Base-by-base conservation (phyloP, 2,888 invertebrate genomes). In the Pyrrhosoma nymphula region DNA sequence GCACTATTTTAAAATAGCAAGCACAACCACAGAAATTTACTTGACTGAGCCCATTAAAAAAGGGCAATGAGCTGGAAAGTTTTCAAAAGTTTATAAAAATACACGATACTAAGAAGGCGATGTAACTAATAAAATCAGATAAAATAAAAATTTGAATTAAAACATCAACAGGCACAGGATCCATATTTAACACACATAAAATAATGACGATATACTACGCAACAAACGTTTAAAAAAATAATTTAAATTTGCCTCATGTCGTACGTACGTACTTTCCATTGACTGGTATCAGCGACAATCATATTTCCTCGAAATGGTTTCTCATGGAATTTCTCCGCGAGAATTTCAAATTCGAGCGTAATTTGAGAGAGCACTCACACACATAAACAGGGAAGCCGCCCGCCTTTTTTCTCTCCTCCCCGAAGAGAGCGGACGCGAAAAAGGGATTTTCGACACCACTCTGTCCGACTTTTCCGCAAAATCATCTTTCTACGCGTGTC, bases 391-490 rank as follows among this genome's bases (percentile, higher is more conserved):
- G 35, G 35, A 82, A 18, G 35, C 60, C 1, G 35, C 3, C n/a
- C 4, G 69, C 82, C 16, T 82, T 16, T 82, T 60, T 60, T 60
- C 20, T n/a, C n/a, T n/a, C 60, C 60, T 82, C 30, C 82, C 82
- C n/a, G 18, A 16, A 82, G 35, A 35, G 16, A 14, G 35, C 16
- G 82, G 6, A 18, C 18, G 60, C 10, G 35, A 30, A 82, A 82
- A 82, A n/a, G 82, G 82, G 18, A 35, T 82, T 35, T 82, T 82
- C 18, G 82, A 82, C 82, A 82, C 82, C 82, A 82, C 82, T 82
- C 82, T 82, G 82, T 82, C 82, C 82, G 82, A 82, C 82, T 82
- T 82, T 82, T 35, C 35, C 82, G 35, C 82, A 35, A 35, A 35
- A 82, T 82, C 82, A 35, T 82, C 26, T 82, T 82, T 35, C 82